These are phyloP conservation scores for Dicroscelio sp. DNA, from an alignment of 2,888 invertebrate genomes.

Conservation along the genomic window DNA sequence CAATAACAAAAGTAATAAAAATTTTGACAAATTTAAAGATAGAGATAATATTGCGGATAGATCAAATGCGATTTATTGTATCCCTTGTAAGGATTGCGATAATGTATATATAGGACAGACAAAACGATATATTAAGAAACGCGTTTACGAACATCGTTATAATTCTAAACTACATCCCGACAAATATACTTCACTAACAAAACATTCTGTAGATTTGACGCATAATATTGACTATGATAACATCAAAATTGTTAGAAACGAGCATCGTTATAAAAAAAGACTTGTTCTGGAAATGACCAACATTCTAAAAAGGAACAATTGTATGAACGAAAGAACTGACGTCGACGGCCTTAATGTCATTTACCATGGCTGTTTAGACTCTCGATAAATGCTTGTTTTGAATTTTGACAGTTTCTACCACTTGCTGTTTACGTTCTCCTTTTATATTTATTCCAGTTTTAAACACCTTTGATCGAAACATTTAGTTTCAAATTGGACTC, in stretches of 20 bases:
- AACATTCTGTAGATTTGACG: background rate
- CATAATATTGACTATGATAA: background rate
- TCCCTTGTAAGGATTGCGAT: background rate
- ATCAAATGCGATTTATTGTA: background rate
- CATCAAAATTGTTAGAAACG: background rate
- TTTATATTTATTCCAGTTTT: too few species aligned
- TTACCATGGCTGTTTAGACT: too few species aligned
- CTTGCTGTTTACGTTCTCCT: too few species aligned
- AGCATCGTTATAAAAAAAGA: background rate
- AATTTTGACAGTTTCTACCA: too few species aligned
- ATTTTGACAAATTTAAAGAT: slow-evolving; percentile 1
- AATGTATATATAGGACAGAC: background rate
- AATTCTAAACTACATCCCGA: background rate
- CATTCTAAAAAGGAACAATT: background rate
- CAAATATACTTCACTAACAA: background rate
- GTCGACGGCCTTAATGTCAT: background rate
- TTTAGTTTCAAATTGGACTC: too few species aligned
- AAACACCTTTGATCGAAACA: too few species aligned
- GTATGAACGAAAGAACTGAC: background rate
- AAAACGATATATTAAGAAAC: background rate
- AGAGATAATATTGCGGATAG: background rate
- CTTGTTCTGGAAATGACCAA: background rate
- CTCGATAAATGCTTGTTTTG: too few species aligned
- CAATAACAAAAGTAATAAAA: background rate
- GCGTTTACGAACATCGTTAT: background rate